phyloP scores from a whole-genome alignment of 30 jellyfish, hydroid and myxozoan genomes.

The Clytia hemisphaerica region DNA sequence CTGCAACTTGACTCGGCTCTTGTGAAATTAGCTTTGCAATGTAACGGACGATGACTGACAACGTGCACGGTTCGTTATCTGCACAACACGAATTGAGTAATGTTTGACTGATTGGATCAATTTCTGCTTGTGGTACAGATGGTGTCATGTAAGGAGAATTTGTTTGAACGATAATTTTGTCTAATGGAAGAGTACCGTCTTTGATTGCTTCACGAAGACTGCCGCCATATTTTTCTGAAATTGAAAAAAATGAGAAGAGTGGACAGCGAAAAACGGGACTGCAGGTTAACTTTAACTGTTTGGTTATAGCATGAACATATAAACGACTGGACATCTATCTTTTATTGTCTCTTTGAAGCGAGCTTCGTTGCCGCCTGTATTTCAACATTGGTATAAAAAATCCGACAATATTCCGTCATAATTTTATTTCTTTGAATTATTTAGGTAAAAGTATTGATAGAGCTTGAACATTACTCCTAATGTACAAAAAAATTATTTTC shows the following conservation, averaged over 20 bases:
- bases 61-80: conserved; percentile 88
- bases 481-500: too few relatives aligned
- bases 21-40: conserved; percentile 75
- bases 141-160: conserved; percentile 97
- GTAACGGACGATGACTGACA: conserved; percentile 70
- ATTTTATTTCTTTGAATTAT: too few relatives aligned
- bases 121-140: conserved; percentile 55
- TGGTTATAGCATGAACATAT: too few relatives aligned
- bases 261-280: background rate
- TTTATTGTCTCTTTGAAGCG: too few relatives aligned
- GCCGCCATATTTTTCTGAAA: conserved; percentile 72
- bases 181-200: conserved; percentile 77
- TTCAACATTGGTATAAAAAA: too few relatives aligned
- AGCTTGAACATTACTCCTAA: too few relatives aligned
- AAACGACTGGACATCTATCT: too few relatives aligned
- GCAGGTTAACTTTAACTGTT: too few relatives aligned
- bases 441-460: too few relatives aligned
- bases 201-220: conserved; percentile 64
- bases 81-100: conserved; percentile 60
- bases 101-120: conserved; percentile 85
- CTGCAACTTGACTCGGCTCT: conserved; percentile 80
- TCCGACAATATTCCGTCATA: too few relatives aligned
- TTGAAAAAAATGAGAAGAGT: background rate
- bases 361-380: too few relatives aligned
- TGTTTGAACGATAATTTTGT: conserved; percentile 70